These are phyloP conservation scores for Gandaritis pyraliata DNA, from an alignment of 2,888 invertebrate genomes.

Conservation along the genomic window DNA sequence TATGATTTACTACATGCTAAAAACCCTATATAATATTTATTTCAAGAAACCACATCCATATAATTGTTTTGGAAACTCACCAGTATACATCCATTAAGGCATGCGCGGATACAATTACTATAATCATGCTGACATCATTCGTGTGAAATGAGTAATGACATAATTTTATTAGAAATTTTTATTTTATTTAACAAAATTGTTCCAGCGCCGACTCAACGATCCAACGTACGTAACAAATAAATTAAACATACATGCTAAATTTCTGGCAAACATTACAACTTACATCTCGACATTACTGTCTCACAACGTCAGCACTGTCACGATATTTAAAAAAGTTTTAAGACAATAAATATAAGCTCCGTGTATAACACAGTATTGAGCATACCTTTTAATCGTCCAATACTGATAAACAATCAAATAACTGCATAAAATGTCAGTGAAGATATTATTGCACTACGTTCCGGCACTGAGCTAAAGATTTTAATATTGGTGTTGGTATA, in stretches of 20 bases:
- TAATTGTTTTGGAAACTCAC: constrained; percentile 76
- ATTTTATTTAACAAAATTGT: constrained; percentile 81
- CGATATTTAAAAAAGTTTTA: constrained; percentile 45
- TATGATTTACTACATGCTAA: constrained; percentile 55
- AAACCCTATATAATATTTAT: constrained; percentile 55
- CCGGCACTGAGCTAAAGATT: constrained; percentile 63
- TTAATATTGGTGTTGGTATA: constrained; percentile 57
- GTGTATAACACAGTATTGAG: constrained; percentile 36
- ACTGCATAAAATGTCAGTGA: constrained; percentile 51
- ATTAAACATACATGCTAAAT: constrained; percentile 80
- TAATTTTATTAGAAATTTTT: constrained; percentile 74
- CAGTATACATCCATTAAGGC: constrained; percentile 76
- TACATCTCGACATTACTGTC: constrained; percentile 71
- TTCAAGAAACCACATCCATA: constrained; percentile 83
- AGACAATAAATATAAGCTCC: constrained; percentile 49
- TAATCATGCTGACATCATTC: constrained; percentile 83
- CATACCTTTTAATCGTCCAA: constrained; percentile 47
- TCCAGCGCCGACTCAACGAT: constrained; percentile 79
- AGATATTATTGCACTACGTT: constrained; percentile 54
- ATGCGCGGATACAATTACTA: constrained; percentile 80
- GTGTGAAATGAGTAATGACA: constrained; percentile 75
- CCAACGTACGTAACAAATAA: constrained; percentile 79
- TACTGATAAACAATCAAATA: constrained; percentile 48
- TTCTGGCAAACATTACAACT: constrained; percentile 78
- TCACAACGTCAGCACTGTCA: constrained; percentile 71